Evolutionary conservation across 2,113 vertebrate species (phyloP).

Genomic region (Elephantulus edwardii): DNA sequence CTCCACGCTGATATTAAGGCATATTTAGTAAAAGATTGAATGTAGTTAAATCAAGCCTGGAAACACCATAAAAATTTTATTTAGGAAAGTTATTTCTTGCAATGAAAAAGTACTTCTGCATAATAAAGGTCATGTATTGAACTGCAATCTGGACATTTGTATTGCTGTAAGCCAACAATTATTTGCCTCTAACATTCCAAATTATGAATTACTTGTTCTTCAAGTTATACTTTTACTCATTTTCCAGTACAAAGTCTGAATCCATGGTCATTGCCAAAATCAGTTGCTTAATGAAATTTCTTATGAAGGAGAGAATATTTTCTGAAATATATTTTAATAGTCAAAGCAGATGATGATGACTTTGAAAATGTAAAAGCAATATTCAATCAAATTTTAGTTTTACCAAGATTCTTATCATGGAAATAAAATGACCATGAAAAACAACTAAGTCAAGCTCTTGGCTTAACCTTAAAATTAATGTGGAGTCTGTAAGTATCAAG

Average conservation of each 20-base stretch:
- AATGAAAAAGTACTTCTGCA: constrained; percentile 47
- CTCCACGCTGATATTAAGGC: neutral
- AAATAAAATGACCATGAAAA: neutral
- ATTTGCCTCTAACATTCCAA: constrained; percentile 22
- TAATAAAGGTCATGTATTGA: constrained; percentile 56
- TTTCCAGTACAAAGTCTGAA: constrained; percentile 4
- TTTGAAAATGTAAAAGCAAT: neutral
- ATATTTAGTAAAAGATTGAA: constrained; percentile 58
- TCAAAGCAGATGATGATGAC: neutral
- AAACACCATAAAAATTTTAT: constrained; percentile 50
- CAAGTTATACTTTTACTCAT: neutral
- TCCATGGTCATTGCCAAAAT: neutral
- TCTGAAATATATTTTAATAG: constrained; percentile 21
- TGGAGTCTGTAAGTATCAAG: neutral
- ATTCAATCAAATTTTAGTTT: constrained; percentile 2
- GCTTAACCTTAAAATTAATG: constrained; percentile 22
- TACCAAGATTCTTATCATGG: neutral
- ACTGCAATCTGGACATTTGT: constrained; percentile 40
- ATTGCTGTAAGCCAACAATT: constrained; percentile 27
- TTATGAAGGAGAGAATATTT: neutral
- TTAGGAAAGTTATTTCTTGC: constrained; percentile 38
- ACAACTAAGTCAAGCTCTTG: neutral
- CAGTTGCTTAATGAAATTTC: neutral
- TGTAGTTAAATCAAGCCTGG: constrained; percentile 32
- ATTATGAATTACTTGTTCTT: constrained; percentile 32